Evolutionary conservation across 2,797 vertebrate genomes (phyloP).

Genomic region (Poeciliopsis paucimaculata): DNA sequence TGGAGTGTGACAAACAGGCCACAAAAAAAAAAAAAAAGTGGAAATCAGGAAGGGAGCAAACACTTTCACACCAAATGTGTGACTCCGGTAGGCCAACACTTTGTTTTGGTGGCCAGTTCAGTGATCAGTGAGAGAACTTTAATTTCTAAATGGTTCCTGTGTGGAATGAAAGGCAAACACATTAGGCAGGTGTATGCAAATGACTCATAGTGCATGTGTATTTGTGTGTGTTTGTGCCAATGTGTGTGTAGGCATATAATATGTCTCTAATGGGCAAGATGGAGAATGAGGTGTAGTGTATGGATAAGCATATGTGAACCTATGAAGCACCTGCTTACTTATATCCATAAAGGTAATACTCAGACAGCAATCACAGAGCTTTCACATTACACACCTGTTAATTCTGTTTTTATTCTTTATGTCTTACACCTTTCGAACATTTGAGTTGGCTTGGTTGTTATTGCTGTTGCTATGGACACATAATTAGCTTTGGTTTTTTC

Average conservation of each 20-base stretch:
- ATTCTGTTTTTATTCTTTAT: neutral
- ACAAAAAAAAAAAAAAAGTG: too few relatives aligned
- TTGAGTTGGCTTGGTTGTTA: neutral
- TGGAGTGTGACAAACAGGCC: too few relatives aligned
- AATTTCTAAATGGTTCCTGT: constrained; percentile 46
- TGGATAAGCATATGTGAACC: constrained; percentile 26
- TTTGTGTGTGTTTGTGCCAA: neutral
- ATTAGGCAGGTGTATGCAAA: constrained; percentile 45
- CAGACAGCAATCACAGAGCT: constrained; percentile 42
- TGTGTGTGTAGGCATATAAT: neutral
- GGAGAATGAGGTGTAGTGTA: constrained; percentile 20
- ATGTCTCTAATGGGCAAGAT: neutral
- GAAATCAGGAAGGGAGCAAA: too few relatives aligned
- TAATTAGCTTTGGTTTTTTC: neutral
- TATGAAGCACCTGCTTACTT: constrained; percentile 41
- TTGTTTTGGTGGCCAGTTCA: constrained; percentile 38
- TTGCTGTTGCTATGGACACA: neutral
- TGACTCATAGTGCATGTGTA: constrained; percentile 19
- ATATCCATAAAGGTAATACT: constrained; percentile 61
- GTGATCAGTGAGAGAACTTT: constrained; percentile 24
- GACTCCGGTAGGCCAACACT: constrained; percentile 28
- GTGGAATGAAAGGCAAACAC: constrained; percentile 50
- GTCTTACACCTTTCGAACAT: neutral
- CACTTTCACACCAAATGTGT: neutral
- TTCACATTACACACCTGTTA: neutral